These are phyloP conservation scores for Sesamia nonagrioides DNA, from an alignment of 1,140 invertebrate species.

Conservation along the genomic window DNA sequence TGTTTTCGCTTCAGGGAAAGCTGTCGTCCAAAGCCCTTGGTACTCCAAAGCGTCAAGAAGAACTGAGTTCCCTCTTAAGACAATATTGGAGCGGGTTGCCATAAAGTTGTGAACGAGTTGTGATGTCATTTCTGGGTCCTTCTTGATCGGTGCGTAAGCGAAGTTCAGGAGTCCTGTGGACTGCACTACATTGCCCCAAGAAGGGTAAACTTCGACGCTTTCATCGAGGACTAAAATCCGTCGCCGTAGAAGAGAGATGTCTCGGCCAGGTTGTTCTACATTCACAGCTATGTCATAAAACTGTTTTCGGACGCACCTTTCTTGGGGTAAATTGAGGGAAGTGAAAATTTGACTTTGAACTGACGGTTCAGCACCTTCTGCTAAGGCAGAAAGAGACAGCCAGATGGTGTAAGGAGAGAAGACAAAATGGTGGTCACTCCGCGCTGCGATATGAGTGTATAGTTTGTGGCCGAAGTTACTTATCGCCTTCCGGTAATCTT, in stretches of 20 bases:
- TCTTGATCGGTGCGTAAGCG: conserved; percentile 17
- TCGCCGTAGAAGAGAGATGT: conserved; percentile 21
- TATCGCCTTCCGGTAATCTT: conserved; percentile 15
- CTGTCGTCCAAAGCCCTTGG: conserved; percentile 34
- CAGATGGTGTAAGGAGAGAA: conserved; percentile 50
- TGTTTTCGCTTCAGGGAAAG: conserved; percentile 29
- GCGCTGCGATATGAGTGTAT: conserved; percentile 6
- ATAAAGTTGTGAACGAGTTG: neutral
- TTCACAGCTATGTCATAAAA: conserved; percentile 36
- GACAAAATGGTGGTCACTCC: conserved; percentile 43
- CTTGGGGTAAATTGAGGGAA: conserved; percentile 42
- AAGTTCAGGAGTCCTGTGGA: neutral
- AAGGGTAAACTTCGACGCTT: conserved; percentile 4
- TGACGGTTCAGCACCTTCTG: conserved; percentile 45
- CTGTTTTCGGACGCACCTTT: conserved; percentile 43
- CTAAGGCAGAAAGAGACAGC: conserved; percentile 48
- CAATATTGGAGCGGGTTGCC: neutral
- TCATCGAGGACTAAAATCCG: conserved; percentile 39
- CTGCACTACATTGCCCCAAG: conserved; percentile 27
- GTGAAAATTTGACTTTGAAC: conserved; percentile 45
- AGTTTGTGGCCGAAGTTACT: neutral
- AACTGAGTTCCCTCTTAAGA: conserved; percentile 47
- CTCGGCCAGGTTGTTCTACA: conserved; percentile 8
- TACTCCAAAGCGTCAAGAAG: conserved; percentile 48
- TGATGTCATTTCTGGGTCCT: neutral